Conservation (phyloP, 2,797 vertebrate genomes). For the Alcedo quadribrachys region DNA sequence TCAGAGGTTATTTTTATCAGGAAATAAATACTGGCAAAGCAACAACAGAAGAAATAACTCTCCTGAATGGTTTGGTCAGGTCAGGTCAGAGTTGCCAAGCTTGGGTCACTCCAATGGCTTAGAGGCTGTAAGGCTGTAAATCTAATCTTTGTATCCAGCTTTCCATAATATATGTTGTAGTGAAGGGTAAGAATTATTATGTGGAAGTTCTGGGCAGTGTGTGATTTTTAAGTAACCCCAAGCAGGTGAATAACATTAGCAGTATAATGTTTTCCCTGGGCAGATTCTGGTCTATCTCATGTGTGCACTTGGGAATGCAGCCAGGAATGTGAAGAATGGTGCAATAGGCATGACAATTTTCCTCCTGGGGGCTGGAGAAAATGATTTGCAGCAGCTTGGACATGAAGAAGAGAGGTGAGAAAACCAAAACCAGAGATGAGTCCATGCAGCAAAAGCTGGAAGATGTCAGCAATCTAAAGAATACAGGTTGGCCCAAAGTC, state of each 20-base stretch:
- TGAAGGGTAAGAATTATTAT: background rate
- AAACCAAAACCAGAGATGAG: background rate
- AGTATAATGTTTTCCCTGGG: background rate
- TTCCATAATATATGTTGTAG: background rate
- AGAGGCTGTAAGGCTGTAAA: background rate
- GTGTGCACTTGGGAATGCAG: background rate
- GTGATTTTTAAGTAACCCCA: background rate
- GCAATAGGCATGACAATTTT: background rate
- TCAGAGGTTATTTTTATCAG: background rate
- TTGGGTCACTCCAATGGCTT: background rate
- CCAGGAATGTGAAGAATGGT: background rate
- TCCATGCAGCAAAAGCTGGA: background rate
- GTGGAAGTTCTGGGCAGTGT: background rate
- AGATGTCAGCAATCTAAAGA: background rate
- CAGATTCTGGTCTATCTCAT: background rate
- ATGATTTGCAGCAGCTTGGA: background rate
- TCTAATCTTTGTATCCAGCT: background rate
- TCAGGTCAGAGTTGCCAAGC: background rate
- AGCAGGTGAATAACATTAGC: background rate
- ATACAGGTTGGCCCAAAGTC: background rate
- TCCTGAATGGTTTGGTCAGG: background rate
- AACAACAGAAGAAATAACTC: background rate
- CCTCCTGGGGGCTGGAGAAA: background rate
- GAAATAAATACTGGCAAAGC: background rate
- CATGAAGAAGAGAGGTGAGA: background rate